These are phyloP conservation scores for Acromyrmex heyeri DNA, from an alignment of 1,140 invertebrate species.

Conservation along the genomic window DNA sequence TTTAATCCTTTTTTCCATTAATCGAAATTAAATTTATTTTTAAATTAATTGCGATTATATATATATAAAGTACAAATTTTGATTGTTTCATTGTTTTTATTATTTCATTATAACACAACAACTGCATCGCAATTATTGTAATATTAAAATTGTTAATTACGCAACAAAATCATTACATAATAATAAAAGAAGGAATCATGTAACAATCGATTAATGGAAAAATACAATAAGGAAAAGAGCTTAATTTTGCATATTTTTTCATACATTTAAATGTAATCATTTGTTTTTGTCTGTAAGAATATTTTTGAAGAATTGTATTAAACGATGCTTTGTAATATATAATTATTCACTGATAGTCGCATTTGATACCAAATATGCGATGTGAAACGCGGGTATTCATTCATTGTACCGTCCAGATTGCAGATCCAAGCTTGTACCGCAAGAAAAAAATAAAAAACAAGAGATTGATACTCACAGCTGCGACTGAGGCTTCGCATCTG, in stretches of 20 bases:
- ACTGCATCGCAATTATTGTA: neutral
- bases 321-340: neutral
- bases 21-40: neutral
- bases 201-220: slow-evolving; percentile 38
- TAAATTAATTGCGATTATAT: neutral
- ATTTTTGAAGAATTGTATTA: slow-evolving; percentile 1
- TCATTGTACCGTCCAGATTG: slow-evolving; percentile 11
- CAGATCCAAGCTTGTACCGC: slow-evolving; percentile 17
- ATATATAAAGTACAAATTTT: neutral
- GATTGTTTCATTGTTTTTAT: neutral
- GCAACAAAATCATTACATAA: slow-evolving; percentile 6
- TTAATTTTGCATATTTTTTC: neutral
- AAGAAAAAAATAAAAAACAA: slow-evolving; percentile 36
- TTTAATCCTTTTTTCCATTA: neutral
- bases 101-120: neutral
- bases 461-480: slow-evolving; percentile 90
- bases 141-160: slow-evolving; percentile 3
- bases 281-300: neutral
- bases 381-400: neutral
- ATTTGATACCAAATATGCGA: neutral
- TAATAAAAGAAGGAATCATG: neutral
- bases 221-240: neutral
- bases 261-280: neutral
- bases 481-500: slow-evolving; percentile 93
- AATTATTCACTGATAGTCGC: neutral